Base-by-base conservation (phyloP, 2,888 invertebrate species). In the Pedicia rivosa region DNA sequence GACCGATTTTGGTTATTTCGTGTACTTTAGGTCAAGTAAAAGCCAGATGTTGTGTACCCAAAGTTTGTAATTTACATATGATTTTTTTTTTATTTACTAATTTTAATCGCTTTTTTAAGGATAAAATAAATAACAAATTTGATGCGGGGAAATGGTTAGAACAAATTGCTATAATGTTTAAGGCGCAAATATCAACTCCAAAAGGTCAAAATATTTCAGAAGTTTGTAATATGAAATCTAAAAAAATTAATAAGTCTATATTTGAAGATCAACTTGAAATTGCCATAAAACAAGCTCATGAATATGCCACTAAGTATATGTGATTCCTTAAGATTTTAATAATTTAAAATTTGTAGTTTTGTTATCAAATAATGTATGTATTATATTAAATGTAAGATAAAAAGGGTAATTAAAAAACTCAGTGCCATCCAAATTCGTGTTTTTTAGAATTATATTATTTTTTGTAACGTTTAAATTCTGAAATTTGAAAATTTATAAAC, bases 71-170 rank as follows among this genome's bases (percentile, higher is more conserved):
- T 17, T 35, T 36, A 29, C n/a, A 38, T 2, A 5, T 22, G 25
- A 19, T 35, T 35, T 38, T 26, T 9, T 6, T 31, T 16, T 7
- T 6, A 16, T 31, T 15, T 31, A 7, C n/a, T 5, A 7, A 7
- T 7, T 5, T 31, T 14, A 6, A 7, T 31, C 10, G 4, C 13
- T 16, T 27, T 10, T 51, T 56, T 31, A 48, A 80, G 78, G 59
- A 68, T 45, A 54, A 66, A 43, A 61, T 66, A 38, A 68, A 62
- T 8, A 52, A 62, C 7, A 47, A 58, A 9, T 80, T 84, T 51
- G 69, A 70, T 34, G 86, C 84, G 1, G 59, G 68, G 47, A 64
- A 64, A 35, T 86, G 86, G 86, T 61, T 84, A 57, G 51, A 64
- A 31, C 63, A 68, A 42, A 65, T 80, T 22, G 64, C 70, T 34